These are phyloP conservation scores for Dipus sagitta DNA, from an alignment of 2,797 vertebrate species.

Conservation along the genomic window DNA sequence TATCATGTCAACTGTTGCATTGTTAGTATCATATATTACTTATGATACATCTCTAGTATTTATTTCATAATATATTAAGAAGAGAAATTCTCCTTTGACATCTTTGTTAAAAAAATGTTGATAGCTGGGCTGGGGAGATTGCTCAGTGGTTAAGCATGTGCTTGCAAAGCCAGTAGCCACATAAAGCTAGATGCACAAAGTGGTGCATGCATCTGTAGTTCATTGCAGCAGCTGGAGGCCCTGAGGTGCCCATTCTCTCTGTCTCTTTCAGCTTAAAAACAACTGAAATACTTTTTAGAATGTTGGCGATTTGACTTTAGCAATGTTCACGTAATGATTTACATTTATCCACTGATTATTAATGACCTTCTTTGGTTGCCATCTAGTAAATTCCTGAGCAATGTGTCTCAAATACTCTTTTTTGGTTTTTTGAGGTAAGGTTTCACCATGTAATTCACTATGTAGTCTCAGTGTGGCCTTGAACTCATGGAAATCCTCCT, in stretches of 20 bases:
- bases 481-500: no score
- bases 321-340: neutral
- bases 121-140: no score
- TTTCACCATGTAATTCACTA: no score
- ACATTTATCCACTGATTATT: neutral
- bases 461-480: no score
- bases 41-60: neutral
- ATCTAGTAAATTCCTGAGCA: neutral
- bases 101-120: neutral
- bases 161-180: no score
- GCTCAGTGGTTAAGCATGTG: no score
- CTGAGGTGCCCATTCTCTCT: no score
- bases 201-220: no score
- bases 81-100: neutral
- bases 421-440: neutral
- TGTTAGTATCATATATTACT: neutral
- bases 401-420: neutral
- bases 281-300: neutral
- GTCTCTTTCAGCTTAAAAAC: no score
- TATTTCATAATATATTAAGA: neutral
- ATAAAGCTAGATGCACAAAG: no score
- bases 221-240: no score
- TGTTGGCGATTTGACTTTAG: slow-evolving; percentile 11
- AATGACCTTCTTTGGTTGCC: neutral
- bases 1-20: neutral